Base-by-base conservation (phyloP, 2,888 invertebrate genomes). In the Kryphioiulus occultus region DNA sequence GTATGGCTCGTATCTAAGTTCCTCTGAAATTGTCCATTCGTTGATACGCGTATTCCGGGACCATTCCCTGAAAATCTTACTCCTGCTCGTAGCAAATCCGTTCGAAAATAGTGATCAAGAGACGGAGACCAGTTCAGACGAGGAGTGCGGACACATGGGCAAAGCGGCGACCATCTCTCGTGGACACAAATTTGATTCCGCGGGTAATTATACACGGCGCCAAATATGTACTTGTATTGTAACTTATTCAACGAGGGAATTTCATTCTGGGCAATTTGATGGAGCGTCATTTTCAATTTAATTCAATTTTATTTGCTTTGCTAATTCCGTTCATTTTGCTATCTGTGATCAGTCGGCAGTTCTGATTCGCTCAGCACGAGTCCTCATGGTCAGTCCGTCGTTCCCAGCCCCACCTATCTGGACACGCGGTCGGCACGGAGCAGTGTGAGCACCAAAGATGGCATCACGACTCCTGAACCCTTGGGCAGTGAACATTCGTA, bases 311-410 rank as follows among this genome's bases (percentile, higher is more conserved):
- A n/a, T n/a, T n/a, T n/a, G n/a, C n/a, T n/a, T n/a, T n/a, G n/a
- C n/a, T n/a, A n/a, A n/a, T n/a, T n/a, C n/a, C n/a, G n/a, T n/a
- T n/a, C n/a, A n/a, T n/a, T n/a, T n/a, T n/a, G n/a, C n/a, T n/a
- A n/a, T n/a, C n/a, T n/a, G n/a, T n/a, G n/a, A 3, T 85, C 78
- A 88, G 88, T 88, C 19, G 89, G 82, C 39, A 89, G 89, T 59
- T 26, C 78, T 1, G 89, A 89, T 35, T 89, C 89, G 35, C 78
- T 89, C 47, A 86, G n/a, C 39, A 84, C 84, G 39, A 89, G 89
- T 86, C 89, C 89, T 7, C 44, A 87, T 3, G 35, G 82, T n/a
- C 84, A 44, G n/a, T 47, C 85, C 22, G 30, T 47, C 17, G 87
- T 44, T 82, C 85, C 85, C 3, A 85, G 85, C 22, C 85, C 85